Evolutionary conservation across 2,888 invertebrate genomes (phyloP), one percentile per base, ranked within the genome.

Genomic region (Campoplex nolae): DNA sequence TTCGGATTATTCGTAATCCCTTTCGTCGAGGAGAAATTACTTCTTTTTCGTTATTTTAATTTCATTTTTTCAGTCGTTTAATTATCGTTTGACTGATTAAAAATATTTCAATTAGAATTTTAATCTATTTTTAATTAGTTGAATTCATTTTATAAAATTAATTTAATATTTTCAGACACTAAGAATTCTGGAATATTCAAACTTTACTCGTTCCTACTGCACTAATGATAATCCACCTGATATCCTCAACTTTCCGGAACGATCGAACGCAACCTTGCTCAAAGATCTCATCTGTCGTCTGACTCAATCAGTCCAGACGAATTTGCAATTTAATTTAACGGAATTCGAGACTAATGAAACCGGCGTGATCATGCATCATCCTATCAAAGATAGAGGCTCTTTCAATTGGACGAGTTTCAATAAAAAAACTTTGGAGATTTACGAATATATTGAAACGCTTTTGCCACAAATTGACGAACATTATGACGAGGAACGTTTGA

Each of bases 361-460:
- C 28, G 84, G 62, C 6, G 16, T 32, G 16, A 32, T 32, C 62
- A 62, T 62, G 6, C 32, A 62, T 1, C 62, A 62, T 7, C 13
- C 73, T 18, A 58, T 80, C 0, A 88, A 79, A 16, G 82, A 54
- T 3, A 78, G 84, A 8, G 84, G 84, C 6, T 32, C 87, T 1
- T 93, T 92, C 83, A 92, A 93, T 62, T 93, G 93, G 93, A 93
- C 93, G 0, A 71, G 83, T 1, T 93, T 94, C 77, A 93, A 94
- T 82, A 90, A 87, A 45, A 91, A 91, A 76, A 75, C 88, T 16
- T 80, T 93, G 42, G 88, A 90, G 67, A 91, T 94, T 88, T 93
- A 94, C 79, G 88, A 89, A 6, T 90, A 93, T 76, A 89, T 93
- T 73, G 93, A 93, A 78, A 88, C 89, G 0, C 38, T 92, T 54